A percentile compares a stretch with the other conserved stretches of the same genome.
phyloP scores from a whole-genome alignment of 2,888 invertebrate species.

The Chesias legatella region DNA sequence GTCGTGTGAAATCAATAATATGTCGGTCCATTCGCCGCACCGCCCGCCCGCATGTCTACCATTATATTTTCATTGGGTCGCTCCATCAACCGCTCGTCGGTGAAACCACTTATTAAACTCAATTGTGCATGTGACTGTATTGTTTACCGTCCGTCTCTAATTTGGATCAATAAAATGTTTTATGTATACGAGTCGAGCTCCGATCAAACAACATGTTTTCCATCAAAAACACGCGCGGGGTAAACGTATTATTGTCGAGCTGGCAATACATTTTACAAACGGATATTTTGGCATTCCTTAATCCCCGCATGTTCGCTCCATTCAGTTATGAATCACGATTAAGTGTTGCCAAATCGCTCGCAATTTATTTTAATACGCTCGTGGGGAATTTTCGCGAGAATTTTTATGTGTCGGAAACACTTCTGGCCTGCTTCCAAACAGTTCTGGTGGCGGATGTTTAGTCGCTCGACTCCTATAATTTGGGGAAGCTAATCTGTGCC shows the following conservation, averaged over 20 bases:
- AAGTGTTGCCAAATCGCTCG: conserved; percentile 79
- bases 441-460: conserved; percentile 75
- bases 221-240: conserved; percentile 42
- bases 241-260: conserved; percentile 43
- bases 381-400: conserved; percentile 72
- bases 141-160: conserved; percentile 28
- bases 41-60: conserved; percentile 60
- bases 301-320: conserved; percentile 66
- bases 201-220: conserved; percentile 38
- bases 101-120: conserved; percentile 44
- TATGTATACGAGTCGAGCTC: conserved; percentile 16
- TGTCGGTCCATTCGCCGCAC: conserved; percentile 48
- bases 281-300: conserved; percentile 69
- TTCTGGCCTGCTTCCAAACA: conserved; percentile 72
- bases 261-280: conserved; percentile 51
- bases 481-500: conserved; percentile 74
- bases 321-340: conserved; percentile 77
- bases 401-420: conserved; percentile 79
- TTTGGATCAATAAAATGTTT: conserved; percentile 24
- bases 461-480: conserved; percentile 73
- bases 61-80: conserved; percentile 45
- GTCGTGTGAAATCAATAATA: conserved; percentile 58
- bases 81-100: conserved; percentile 29
- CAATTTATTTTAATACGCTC: conserved; percentile 80
- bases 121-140: conserved; percentile 37